Evolutionary conservation across 2,888 invertebrate species (phyloP).

Genomic region (Yponomeuta malinellus): DNA sequence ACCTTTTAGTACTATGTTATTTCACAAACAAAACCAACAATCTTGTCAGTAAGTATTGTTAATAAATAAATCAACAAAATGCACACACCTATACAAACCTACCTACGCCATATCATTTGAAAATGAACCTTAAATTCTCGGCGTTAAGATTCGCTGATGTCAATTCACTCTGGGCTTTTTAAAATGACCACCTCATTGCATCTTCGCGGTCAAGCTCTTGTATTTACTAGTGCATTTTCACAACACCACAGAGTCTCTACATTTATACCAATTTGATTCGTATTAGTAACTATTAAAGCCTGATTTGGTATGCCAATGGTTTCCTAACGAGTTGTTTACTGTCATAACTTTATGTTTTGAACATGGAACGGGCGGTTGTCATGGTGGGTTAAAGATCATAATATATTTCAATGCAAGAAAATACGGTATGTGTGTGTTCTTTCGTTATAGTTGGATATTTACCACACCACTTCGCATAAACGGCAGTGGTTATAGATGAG

Average conservation of each 20-base stretch:
- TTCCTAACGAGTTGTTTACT: constrained; percentile 47
- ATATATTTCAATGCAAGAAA: too few relatives aligned
- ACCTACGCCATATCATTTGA: background rate
- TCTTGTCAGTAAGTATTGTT: background rate
- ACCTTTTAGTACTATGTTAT: background rate
- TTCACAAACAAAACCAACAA: background rate
- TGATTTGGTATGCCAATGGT: background rate
- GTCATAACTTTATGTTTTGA: constrained; percentile 47
- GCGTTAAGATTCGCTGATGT: background rate
- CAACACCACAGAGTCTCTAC: background rate
- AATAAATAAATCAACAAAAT: constrained; percentile 3
- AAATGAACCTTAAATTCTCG: background rate
- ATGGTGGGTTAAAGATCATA: constrained; percentile 20
- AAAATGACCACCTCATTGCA: background rate
- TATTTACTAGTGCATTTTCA: constrained; percentile 3
- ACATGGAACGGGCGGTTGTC: constrained; percentile 25
- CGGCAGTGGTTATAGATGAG: too few relatives aligned
- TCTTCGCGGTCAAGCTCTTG: background rate
- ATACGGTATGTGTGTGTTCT: too few relatives aligned
- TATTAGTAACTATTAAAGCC: background rate
- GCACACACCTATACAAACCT: background rate
- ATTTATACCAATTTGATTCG: background rate
- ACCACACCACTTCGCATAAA: too few relatives aligned
- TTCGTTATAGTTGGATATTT: too few relatives aligned
- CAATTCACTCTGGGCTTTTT: background rate